A percentile compares a stretch with the other conserved stretches of the same genome.
Conservation (phyloP, 1,140 invertebrate genomes). For the Drosophila varians region DNA sequence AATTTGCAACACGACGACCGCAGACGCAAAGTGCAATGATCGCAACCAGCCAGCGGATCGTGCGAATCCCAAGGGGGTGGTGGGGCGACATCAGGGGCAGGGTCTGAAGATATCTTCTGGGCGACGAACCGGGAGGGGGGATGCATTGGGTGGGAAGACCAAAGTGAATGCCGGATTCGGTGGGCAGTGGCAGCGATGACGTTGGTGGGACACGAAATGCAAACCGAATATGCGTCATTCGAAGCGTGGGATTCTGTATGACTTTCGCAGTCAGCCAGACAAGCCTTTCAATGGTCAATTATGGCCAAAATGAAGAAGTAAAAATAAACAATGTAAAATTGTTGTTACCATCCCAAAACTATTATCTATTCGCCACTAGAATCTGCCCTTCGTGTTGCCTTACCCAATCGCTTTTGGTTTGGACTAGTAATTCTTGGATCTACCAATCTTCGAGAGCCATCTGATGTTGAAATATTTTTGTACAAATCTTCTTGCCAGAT, state of each 20-base stretch:
- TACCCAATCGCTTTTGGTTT: conserved; percentile 37
- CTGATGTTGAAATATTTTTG: conserved; percentile 14
- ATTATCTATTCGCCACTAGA: background rate
- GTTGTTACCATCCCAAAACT: background rate
- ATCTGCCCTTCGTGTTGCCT: too few relatives aligned
- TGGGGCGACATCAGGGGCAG: background rate
- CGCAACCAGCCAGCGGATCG: conserved; percentile 61
- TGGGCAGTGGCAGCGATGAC: conserved; percentile 45
- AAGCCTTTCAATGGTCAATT: conserved; percentile 23
- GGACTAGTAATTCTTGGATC: conserved; percentile 15
- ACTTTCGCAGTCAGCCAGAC: background rate
- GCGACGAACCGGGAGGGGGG: too few relatives aligned
- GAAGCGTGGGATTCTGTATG: conserved; percentile 43
- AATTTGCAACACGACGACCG: conserved; percentile 70
- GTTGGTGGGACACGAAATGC: conserved; percentile 13
- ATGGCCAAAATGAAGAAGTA: background rate
- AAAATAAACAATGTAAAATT: background rate
- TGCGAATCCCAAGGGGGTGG: too few relatives aligned
- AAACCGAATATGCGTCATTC: conserved; percentile 40
- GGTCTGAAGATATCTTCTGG: too few relatives aligned
- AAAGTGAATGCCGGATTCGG: conserved; percentile 24
- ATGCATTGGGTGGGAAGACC: background rate
- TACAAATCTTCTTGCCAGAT: conserved; percentile 41
- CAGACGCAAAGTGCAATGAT: conserved; percentile 75
- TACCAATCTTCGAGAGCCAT: conserved; percentile 9